Conservation (phyloP, 2,797 vertebrate genomes). For the Diplodus puntazzo region DNA sequence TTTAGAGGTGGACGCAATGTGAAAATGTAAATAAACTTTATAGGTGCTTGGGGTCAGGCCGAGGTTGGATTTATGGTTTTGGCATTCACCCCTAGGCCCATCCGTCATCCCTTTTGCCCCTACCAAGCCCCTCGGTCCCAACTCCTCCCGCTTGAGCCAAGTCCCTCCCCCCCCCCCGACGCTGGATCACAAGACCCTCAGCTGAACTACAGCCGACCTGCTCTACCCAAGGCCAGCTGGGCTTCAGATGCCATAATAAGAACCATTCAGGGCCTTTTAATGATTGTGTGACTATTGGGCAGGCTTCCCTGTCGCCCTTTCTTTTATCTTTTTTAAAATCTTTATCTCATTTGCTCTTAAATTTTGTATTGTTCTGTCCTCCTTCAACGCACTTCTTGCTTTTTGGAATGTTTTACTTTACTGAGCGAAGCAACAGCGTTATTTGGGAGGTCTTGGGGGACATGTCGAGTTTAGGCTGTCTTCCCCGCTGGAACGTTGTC, state of each 20-base stretch:
- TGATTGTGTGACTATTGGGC: conserved; percentile 72
- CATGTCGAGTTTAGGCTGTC: conserved; percentile 59
- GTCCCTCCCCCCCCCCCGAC: conserved; percentile 75
- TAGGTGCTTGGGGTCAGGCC: conserved; percentile 86
- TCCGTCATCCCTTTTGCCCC: conserved; percentile 88
- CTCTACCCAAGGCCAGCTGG: conserved; percentile 92
- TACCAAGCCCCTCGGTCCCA: conserved; percentile 51
- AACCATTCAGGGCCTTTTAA: conserved; percentile 87
- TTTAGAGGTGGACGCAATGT: conserved; percentile 85
- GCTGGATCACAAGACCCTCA: conserved; percentile 90
- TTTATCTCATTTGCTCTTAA: conserved; percentile 28
- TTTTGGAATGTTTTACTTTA: conserved; percentile 37
- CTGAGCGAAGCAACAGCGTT: conserved; percentile 31
- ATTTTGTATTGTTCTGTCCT: conserved; percentile 24
- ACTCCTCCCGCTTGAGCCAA: conserved; percentile 71
- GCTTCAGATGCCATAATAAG: conserved; percentile 90
- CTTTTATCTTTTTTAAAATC: conserved; percentile 35
- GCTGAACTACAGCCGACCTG: conserved; percentile 94
- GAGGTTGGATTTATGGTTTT: conserved; percentile 89
- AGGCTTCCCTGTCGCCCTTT: conserved; percentile 30
- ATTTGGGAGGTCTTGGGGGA: conserved; percentile 68
- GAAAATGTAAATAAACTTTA: conserved; percentile 92
- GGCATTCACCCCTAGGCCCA: conserved; percentile 87
- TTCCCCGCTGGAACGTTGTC: conserved; percentile 66
- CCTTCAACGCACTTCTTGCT: conserved; percentile 5